These are phyloP conservation scores for Melanerpes aurifrons DNA, from an alignment of 2,113 vertebrate species.

Conservation along the genomic window DNA sequence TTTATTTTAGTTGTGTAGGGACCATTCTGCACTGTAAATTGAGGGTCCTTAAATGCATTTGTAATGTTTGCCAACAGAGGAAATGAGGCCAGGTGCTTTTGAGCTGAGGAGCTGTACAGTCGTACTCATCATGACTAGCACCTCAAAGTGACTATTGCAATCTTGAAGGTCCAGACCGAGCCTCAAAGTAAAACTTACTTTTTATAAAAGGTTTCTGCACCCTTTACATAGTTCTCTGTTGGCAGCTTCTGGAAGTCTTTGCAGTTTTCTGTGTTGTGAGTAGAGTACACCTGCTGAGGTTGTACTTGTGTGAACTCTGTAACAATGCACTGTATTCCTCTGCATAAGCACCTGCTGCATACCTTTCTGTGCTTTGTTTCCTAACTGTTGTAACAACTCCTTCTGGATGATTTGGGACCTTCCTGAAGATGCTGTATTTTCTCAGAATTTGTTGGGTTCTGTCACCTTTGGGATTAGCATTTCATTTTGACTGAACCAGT, in stretches of 20 bases:
- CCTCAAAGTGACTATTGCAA: neutral
- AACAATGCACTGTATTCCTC: rapidly evolving
- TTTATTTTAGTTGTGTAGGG: neutral
- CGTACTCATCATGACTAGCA: neutral
- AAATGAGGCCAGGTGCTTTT: neutral
- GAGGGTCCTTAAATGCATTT: neutral
- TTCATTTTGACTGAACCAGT: neutral
- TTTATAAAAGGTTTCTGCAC: neutral
- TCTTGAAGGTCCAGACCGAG: neutral
- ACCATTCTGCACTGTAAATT: neutral
- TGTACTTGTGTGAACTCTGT: rapidly evolving
- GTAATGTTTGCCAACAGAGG: neutral
- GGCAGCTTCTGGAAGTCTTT: neutral
- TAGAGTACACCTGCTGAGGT: neutral
- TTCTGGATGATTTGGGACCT: neutral
- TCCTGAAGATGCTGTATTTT: neutral
- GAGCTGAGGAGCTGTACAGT: neutral
- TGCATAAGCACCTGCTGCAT: neutral
- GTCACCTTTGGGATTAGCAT: neutral
- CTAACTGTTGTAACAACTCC: neutral
- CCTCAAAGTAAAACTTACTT: neutral
- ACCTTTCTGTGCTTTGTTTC: neutral
- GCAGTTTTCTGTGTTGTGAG: neutral
- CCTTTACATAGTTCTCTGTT: neutral
- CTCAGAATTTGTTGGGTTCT: neutral